Evolutionary conservation across 2,797 vertebrate genomes (phyloP).

Genomic region (Pseudochirops corinnae): DNA sequence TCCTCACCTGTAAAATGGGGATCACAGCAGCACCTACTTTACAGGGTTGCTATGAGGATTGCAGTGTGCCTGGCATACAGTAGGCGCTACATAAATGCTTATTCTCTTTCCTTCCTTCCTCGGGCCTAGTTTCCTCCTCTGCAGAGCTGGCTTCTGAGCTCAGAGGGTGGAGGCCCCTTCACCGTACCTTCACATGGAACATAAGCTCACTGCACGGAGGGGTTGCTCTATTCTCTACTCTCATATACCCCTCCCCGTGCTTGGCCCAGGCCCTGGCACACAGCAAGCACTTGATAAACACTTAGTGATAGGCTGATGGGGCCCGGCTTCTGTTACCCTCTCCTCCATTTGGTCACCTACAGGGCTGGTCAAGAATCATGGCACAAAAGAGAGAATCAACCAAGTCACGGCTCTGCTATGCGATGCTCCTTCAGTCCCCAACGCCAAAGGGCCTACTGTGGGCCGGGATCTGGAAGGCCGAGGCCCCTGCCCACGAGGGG

Average conservation of each 20-base stretch:
- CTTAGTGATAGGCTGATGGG: background rate
- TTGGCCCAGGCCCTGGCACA: background rate
- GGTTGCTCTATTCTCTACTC: background rate
- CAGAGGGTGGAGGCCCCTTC: background rate
- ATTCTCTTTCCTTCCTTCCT: background rate
- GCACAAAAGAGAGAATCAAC: background rate
- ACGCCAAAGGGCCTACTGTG: background rate
- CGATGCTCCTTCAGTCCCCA: conserved; percentile 53
- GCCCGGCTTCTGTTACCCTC: background rate
- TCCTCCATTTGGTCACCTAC: background rate
- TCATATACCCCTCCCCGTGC: background rate
- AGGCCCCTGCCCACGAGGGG: no score
- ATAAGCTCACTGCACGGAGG: background rate
- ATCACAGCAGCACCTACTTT: background rate
- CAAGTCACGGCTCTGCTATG: background rate
- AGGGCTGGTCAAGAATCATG: background rate
- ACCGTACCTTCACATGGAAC: accelerated
- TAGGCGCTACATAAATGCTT: background rate
- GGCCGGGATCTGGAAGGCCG: background rate
- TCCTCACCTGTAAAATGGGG: background rate
- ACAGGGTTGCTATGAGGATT: background rate
- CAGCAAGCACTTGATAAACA: background rate
- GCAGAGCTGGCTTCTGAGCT: no score
- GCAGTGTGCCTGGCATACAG: background rate
- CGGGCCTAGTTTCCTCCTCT: background rate